Evolutionary conservation across 2,888 invertebrate species (phyloP).

Genomic region (Temnothorax ravouxi): DNA sequence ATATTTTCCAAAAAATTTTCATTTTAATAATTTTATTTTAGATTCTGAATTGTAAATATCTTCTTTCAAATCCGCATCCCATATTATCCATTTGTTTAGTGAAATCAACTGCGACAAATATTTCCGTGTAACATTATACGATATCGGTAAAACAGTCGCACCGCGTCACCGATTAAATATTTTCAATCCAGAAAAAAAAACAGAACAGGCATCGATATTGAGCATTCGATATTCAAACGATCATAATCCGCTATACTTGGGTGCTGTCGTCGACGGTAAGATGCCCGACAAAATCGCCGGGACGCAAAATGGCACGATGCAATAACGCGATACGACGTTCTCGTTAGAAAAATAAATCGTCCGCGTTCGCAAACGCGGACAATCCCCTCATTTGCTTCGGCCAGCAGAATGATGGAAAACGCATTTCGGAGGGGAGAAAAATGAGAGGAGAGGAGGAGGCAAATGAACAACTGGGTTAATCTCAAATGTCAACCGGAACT

Average conservation of each 20-base stretch:
- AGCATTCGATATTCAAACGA: conserved; percentile 45
- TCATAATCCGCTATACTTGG: conserved; percentile 1
- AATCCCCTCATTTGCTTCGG: conserved; percentile 51
- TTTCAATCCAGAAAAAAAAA: conserved; percentile 10
- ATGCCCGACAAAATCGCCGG: conserved; percentile 40
- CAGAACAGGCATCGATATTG: conserved; percentile 14
- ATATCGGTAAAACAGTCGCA: not conserved
- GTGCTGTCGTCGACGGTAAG: conserved; percentile 17
- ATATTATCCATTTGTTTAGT: conserved; percentile 4
- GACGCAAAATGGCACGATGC: conserved; percentile 21
- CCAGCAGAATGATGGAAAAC: conserved; percentile 70
- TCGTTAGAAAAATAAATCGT: conserved; percentile 67
- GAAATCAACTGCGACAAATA: not conserved
- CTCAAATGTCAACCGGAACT: conserved; percentile 79
- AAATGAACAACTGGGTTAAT: conserved; percentile 82
- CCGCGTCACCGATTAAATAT: conserved; percentile 1
- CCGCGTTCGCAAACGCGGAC: conserved; percentile 33
- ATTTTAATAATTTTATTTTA: not conserved
- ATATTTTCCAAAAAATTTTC: not conserved
- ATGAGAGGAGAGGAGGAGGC: conserved; percentile 50
- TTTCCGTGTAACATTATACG: not conserved
- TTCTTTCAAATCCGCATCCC: not conserved
- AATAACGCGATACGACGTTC: conserved; percentile 37
- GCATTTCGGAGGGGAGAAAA: conserved; percentile 57
- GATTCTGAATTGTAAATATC: not conserved